Conservation (phyloP, 2,797 vertebrate genomes). For the Leucoraja ocellata region DNA sequence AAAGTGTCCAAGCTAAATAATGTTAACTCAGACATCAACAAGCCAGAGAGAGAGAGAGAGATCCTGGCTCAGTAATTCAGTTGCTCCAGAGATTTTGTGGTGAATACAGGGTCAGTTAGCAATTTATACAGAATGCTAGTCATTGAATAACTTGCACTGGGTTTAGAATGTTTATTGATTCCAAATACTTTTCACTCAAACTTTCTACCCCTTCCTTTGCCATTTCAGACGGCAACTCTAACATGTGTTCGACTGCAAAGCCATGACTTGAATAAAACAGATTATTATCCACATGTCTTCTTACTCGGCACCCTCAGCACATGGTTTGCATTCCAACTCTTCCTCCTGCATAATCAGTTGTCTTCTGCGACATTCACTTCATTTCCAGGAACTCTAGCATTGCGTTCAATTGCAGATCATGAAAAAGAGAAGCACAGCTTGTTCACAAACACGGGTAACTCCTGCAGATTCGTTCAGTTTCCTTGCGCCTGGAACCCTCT, state of each 20-base stretch:
- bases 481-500: too few relatives aligned
- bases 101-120: too few relatives aligned
- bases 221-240: not conserved
- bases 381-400: not conserved
- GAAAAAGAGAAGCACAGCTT: not conserved
- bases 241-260: too few relatives aligned
- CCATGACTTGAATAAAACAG: not conserved
- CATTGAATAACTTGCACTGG: not conserved
- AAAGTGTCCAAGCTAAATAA: too few relatives aligned
- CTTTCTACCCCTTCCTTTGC: not conserved
- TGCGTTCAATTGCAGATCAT: not conserved
- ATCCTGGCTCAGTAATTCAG: too few relatives aligned
- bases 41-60: too few relatives aligned
- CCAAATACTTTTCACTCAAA: not conserved
- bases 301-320: not conserved
- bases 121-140: not conserved
- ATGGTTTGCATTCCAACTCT: not conserved
- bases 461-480: not conserved
- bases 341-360: not conserved
- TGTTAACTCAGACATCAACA: too few relatives aligned
- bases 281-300: constrained; percentile 7
- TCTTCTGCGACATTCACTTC: not conserved
- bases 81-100: too few relatives aligned
- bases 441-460: not conserved
- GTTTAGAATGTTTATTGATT: constrained; percentile 2